Percentiles rank a stretch among this genome's conserved stretches.
phyloP scores from a whole-genome alignment of 2,888 invertebrate genomes.

The Nycteola revayana region DNA sequence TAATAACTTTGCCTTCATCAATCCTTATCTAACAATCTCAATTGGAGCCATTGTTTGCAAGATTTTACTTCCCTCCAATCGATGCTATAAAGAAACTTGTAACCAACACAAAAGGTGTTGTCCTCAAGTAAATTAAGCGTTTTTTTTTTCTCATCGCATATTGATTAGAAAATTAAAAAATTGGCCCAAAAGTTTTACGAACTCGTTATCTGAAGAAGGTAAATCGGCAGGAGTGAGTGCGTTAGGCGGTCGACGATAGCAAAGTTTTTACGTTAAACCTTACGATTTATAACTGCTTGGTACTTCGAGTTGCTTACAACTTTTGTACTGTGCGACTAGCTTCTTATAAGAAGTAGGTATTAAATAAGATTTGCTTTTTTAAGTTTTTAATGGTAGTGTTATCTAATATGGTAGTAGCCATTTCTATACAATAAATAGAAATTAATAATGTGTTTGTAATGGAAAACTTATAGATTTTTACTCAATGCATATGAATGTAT shows the following conservation, averaged over 20 bases:
- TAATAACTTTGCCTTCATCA: slow-evolving; percentile 15
- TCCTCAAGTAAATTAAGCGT: slow-evolving; percentile 21
- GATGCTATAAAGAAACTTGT: slow-evolving; percentile 15
- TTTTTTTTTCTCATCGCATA: slow-evolving; percentile 23
- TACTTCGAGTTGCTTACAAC: slow-evolving; percentile 23
- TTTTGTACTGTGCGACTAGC: slow-evolving; percentile 11
- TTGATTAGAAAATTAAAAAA: slow-evolving; percentile 38
- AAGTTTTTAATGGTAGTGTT: too few relatives aligned
- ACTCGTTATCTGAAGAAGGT: slow-evolving; percentile 32
- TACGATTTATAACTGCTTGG: slow-evolving; percentile 44
- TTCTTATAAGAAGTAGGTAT: too few relatives aligned
- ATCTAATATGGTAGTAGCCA: too few relatives aligned
- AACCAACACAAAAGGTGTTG: slow-evolving; percentile 29
- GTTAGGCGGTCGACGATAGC: slow-evolving; percentile 39
- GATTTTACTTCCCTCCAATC: slow-evolving; percentile 9
- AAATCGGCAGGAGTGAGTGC: slow-evolving; percentile 24
- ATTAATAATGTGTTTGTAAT: too few relatives aligned
- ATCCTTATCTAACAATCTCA: slow-evolving; percentile 24
- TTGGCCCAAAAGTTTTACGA: slow-evolving; percentile 14
- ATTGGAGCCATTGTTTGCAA: slow-evolving; percentile 19
- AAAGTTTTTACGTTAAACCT: slow-evolving; percentile 52
- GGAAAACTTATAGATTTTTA: too few relatives aligned
- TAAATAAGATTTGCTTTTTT: too few relatives aligned
- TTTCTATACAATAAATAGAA: too few relatives aligned
- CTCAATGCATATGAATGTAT: too few relatives aligned